Percentiles rank a stretch among this genome's conserved stretches.
Conservation (phyloP, 2,113 vertebrate species). For the Formicarius rufipectus region DNA sequence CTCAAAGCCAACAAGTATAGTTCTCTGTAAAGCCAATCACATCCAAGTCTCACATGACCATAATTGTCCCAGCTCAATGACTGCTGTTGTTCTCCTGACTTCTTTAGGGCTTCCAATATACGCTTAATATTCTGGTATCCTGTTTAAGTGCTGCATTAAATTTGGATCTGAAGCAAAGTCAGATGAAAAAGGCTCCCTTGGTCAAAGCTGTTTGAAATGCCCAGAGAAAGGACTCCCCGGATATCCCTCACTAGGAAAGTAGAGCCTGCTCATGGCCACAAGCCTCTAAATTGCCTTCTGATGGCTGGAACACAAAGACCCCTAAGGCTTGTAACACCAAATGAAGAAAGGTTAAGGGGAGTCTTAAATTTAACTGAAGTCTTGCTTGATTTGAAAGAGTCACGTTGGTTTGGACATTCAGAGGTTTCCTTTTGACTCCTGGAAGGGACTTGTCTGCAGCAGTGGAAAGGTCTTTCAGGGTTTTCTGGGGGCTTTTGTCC, state of each 20-base stretch:
- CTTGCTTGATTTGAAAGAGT: background rate
- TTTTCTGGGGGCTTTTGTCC: conserved; percentile 15
- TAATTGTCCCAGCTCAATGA: background rate
- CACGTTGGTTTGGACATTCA: background rate
- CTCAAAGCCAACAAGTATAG: background rate
- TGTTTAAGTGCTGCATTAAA: background rate
- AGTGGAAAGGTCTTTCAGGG: background rate
- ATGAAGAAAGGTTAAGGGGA: background rate
- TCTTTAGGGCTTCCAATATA: background rate
- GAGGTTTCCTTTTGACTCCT: background rate
- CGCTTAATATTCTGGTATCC: background rate
- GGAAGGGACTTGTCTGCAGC: background rate
- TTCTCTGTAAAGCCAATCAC: background rate
- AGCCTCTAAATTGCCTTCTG: background rate
- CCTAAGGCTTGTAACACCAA: background rate
- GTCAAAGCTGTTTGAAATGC: background rate
- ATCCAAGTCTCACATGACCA: background rate
- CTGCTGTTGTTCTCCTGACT: background rate
- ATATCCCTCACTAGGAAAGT: background rate
- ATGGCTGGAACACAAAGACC: background rate
- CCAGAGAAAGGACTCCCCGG: background rate
- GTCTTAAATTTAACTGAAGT: background rate
- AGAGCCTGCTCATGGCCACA: background rate
- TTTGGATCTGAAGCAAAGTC: background rate
- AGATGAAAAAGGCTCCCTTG: background rate